Conservation (phyloP, 1,140 invertebrate species). For the Dysdera silvatica region DNA sequence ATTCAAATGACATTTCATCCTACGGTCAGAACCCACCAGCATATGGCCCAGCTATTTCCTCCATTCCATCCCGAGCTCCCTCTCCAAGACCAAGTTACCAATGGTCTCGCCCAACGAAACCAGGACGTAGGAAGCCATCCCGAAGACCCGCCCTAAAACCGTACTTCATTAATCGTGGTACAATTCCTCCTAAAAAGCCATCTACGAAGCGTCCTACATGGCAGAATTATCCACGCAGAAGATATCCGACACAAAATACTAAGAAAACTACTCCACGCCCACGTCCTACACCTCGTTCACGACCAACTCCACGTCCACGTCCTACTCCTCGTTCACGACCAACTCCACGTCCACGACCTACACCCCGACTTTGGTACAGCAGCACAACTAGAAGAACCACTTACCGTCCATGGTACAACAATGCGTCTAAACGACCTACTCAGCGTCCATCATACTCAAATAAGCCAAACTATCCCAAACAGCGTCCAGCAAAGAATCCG, state of each 20-base stretch:
- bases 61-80: constrained; percentile 10
- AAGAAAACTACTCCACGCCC: too few relatives aligned
- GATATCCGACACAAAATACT: too few relatives aligned
- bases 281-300: not conserved
- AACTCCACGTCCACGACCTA: not conserved
- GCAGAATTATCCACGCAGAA: too few relatives aligned
- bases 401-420: constrained; percentile 15
- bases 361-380: too few relatives aligned
- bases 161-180: too few relatives aligned
- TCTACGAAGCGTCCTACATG: not conserved
- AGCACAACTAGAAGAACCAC: constrained; percentile 2
- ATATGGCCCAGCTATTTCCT: constrained; percentile 7
- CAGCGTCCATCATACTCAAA: constrained; percentile 7
- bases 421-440: constrained; percentile 21
- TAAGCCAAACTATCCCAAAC: too few relatives aligned
- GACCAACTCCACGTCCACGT: not conserved
- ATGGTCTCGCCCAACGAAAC: constrained; percentile 1
- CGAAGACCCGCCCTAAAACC: not conserved
- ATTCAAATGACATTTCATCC: constrained; percentile 11
- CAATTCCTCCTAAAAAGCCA: not conserved
- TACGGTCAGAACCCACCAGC: not conserved
- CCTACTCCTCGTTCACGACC: not conserved
- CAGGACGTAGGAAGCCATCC: not conserved
- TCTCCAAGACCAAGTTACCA: not conserved
- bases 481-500: constrained; percentile 17